Base-by-base conservation (phyloP, 2,888 invertebrate genomes). In the Ommatoiulus sabulosus region DNA sequence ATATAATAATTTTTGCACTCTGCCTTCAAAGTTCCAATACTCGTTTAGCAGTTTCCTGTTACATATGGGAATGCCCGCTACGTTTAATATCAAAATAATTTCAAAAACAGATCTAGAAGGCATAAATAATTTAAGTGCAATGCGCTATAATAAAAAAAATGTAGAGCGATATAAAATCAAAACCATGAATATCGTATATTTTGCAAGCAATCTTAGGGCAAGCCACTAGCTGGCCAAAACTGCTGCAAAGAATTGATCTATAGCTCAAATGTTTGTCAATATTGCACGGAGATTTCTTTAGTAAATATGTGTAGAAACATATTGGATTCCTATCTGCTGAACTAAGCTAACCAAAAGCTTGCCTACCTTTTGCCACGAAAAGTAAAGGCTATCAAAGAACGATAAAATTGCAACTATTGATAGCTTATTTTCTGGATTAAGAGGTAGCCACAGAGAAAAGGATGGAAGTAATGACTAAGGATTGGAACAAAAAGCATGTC, bases 111-210 rank as follows among this genome's bases (percentile, higher is more conserved):
- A 72, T 8, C 20, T n/a, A 72, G n/a, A 72, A 72, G 72, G 72
- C 72, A 72, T 72, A 72, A 72, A 72, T 72, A 72, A 72, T 72
- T 72, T 72, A 72, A 72, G 72, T 72, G 72, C 24, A 72, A 24
- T 72, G 72, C 72, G 24, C 72, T 72, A 24, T 72, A 24, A 72
- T 72, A 24, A 72, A 72, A 63, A 57, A 63, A 72, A 72, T 72
- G 52, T 72, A 24, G 8, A 24, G 52, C 15, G 24, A 24, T 10
- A 72, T 24, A 72, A 10, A 10, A 72, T n/a, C 24, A 72, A 72
- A 72, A 72, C 72, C 24, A 72, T 72, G 72, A 72, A 72, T 72
- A 72, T 72, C 24, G 24, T 72, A 72, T 72, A 72, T 72, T 10
- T 72, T 72, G 24, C 72, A 72, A 72, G 24, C 24, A 10, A n/a